Conservation (phyloP, 2,797 vertebrate species). For the Pyrocephalus nanus region DNA sequence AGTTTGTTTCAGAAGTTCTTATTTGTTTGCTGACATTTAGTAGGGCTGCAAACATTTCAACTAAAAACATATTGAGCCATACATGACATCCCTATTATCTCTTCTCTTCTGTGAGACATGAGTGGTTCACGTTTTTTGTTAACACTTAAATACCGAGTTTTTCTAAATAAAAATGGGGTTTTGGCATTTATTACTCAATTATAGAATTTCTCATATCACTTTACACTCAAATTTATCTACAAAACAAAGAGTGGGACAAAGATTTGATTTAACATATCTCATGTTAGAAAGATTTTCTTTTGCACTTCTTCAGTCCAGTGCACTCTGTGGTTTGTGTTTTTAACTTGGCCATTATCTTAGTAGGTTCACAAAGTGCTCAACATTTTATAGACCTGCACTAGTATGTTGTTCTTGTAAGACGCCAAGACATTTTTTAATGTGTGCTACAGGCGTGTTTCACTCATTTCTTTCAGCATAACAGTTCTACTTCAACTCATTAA, state of each 20-base stretch:
- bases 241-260: neutral
- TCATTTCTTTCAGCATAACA: neutral
- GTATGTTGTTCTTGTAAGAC: neutral
- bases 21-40: neutral
- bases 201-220: neutral
- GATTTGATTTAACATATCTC: neutral
- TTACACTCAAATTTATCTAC: neutral
- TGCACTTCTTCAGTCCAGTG: neutral
- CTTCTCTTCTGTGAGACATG: neutral
- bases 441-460: neutral
- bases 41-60: neutral
- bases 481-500: neutral
- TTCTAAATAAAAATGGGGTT: neutral
- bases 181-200: neutral
- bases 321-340: neutral
- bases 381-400: neutral
- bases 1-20: neutral
- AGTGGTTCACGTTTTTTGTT: neutral
- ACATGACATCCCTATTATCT: fast-evolving
- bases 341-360: neutral
- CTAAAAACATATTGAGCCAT: neutral
- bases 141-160: neutral
- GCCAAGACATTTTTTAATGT: neutral
- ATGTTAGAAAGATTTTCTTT: neutral
- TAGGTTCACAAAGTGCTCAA: neutral